Base-by-base conservation (phyloP, 2,888 invertebrate species). In the Lottia scabra region DNA sequence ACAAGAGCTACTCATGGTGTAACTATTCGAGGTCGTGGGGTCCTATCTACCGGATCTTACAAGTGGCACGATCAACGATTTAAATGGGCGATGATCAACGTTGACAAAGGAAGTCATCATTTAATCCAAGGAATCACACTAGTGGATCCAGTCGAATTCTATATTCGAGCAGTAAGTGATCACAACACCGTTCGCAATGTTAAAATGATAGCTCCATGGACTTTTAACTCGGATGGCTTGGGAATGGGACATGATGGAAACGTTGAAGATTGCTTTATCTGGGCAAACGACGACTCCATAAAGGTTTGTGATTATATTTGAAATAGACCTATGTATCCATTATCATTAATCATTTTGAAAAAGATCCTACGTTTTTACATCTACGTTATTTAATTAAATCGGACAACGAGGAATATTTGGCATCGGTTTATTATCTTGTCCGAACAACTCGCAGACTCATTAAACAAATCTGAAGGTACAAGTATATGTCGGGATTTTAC, bases 201-300 rank as follows among this genome's bases (percentile, higher is more conserved):
- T 23, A 75, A 71, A 66, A 71, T 66, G 27, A 44, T 73, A 1
- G 73, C 63, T 8, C 66, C 73, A 44, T 75, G 75, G 75, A 69
- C 68, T 23, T 69, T 23, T 56, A 73, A 73, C 64, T 62, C 65
- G 6, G 73, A 73, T 38, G 73, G 75, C 19, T 30, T 75, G 23
- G 65, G 45, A 2, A 27, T 67, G 4, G 75, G 75, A 0, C 10
- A 45, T 26, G 66, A 75, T 46, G 71, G 67, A 10, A 10, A 73
- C 10, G 73, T 73, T 4, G 68, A 71, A 26, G 71, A 75, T 27
- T 48, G 44, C 15, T 75, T 75, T 46, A 66, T 73, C 19, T 63
- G 45, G 65, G 75, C 71, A 2, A 75, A 75, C 64, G 75, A 73
- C 30, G 75, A 75, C 43, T 44, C 72, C 15, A 71, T 75, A 23